Base-by-base conservation (phyloP, 1,140 invertebrate genomes). In the Heterodera schachtii region DNA sequence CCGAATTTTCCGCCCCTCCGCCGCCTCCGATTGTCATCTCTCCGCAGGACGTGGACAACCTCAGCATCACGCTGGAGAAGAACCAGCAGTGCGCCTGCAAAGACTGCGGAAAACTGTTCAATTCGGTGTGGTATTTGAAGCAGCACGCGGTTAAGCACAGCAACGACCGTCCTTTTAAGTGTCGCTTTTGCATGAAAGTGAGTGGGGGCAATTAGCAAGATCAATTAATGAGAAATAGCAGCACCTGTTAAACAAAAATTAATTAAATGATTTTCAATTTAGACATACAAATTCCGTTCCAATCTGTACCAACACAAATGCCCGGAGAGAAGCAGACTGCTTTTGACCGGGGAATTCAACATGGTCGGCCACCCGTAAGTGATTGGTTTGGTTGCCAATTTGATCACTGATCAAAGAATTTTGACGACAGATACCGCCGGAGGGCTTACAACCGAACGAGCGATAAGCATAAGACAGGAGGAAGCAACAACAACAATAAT, bases 231-330 rank as follows among this genome's bases (percentile, higher is more conserved):
- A 73, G n/a, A 73, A 3, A 19, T 46, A 73, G 9, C 19, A 73
- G 3, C n/a, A 21, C 16, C 44, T 16, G 44, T 73, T 1, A 16
- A 21, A n/a, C 49, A n/a, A 31, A 31, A 31, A 31, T 46, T 21
- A 43, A 43, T 75, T 44, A 3, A 46, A 21, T 46, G 3, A 43
- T 4, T 46, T 43, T 41, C 6, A 6, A 83, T 87, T 64, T 66
- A 88, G 89, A 88, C 88, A 0, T 89, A 89, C 82, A 89, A 90
- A 81, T 89, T 89, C 81, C 88, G 88, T 5, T 90, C 88, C 13
- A 89, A 89, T 82, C 81, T 89, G 9, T 89, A 89, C 73, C 88
- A 89, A 71, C 81, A 82, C 66, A 82, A 82, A 73, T 82, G 81
- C 52, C 81, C 81, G 11, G 81, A 82, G 44, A 57, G 81, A n/a